Evolutionary conservation across 2,113 vertebrate genomes (phyloP), one percentile per base, ranked within the genome.

Genomic region (Numenius arquata): DNA sequence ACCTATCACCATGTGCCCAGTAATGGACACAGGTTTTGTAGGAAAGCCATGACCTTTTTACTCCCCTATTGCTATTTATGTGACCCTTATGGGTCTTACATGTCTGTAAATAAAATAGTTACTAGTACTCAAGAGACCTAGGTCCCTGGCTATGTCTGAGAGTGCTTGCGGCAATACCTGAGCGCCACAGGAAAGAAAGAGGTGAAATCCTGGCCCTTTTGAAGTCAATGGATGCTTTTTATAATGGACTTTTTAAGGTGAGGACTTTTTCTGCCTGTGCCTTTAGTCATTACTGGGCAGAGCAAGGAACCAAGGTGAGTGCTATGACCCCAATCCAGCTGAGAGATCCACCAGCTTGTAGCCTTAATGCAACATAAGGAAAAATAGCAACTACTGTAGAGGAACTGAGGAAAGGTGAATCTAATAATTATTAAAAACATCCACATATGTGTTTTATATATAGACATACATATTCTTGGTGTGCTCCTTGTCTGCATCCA

Each of bases 41-140:
- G 73, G 30, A 68, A 5, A 90, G 2, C 27, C 43, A 56, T 11
- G 70, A 72, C 36, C 53, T 89, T 63, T 89, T 81, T 66, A 53
- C 48, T 87, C 66, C 70, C n/a, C 85, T 85, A 3, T 27, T 93
- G 77, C 58, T 85, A 17, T 81, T 93, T 70, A 36, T 58, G 71
- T 62, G 89, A 91, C 71, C 65, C 58, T 61, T 50, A 26, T 5
- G 38, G 27, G 32, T 50, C 68, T 93, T 61, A 22, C 48, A 62
- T 15, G 14, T n/a, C 62, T 55, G 48, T 88, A 88, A 91, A 96
- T 79, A 96, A 65, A 89, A 88, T 38, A 80, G 43, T 68, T 78
- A 13, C 32, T 13, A 8, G 22, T 43, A 27, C 25, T 89, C 85
- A 55, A 40, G 71, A 87, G 36, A 36, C 53, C 30, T 45, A 18